Evolutionary conservation across 2,797 vertebrate species (phyloP), one percentile per base, ranked within the genome.

Genomic region (Siniperca scherzeri): DNA sequence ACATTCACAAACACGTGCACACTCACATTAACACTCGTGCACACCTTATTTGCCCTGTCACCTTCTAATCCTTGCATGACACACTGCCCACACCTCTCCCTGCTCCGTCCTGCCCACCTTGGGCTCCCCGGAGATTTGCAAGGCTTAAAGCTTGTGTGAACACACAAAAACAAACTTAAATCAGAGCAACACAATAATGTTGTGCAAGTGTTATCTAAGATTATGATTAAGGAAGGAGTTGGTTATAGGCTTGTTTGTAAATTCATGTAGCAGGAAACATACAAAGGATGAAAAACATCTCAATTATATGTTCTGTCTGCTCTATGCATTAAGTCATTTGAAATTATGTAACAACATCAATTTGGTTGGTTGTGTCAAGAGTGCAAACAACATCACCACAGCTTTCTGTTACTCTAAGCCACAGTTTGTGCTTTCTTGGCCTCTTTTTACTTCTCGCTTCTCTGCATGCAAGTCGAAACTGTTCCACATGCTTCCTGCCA

Each of bases 401-500:
- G 33, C 52, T 83, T 25, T 55, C 42, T 5, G 19, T 57, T 42
- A n/a, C 25, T 6, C 46, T n/a, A 6, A 13, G 52, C 27, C 33
- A 36, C 70, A 59, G 27, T 62, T 67, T 17, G 21, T 8, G 19
- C 27, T 71, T 67, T 68, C 64, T 60, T 57, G 53, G 46, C 73
- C 56, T 81, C 66, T 60, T 78, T 82, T 81, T n/a, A 55, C 57
- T 50, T 71, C 62, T 77, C 76, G 48, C 60, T 75, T 76, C 52
- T 68, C 70, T 44, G 21, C 38, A 42, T 38, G 66, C 85, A 81
- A 84, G 88, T 91, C 84, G 89, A 92, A 95, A 94, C 89, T 90
- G 91, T 94, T 94, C 91, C 92, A 88, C 90, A 85, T 92, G 91
- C 64, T 87, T 94, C 67, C 83, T 84, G 87, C 85, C 87, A 89